A percentile compares a stretch with the other conserved stretches of the same genome.
Evolutionary conservation across 2,888 invertebrate species (phyloP).

Genomic region (Tetropium fuscum): DNA sequence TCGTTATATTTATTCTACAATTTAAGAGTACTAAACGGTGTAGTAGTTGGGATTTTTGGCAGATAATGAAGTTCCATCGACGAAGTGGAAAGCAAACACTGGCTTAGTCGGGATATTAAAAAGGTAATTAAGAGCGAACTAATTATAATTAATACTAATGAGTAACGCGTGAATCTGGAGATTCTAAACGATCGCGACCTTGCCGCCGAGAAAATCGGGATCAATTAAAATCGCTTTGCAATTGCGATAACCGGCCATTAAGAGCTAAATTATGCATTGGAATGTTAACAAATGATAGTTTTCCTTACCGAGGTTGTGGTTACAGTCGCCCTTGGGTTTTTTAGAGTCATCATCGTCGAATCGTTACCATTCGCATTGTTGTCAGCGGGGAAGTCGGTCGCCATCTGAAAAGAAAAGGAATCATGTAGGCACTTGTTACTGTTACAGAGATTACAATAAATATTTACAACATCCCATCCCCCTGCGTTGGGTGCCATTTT

Average conservation of each 20-base stretch:
- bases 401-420: slow-evolving; percentile 58
- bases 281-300: slow-evolving; percentile 10
- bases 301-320: slow-evolving; percentile 60
- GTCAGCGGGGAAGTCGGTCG: slow-evolving; percentile 58
- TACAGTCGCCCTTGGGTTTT: slow-evolving; percentile 54
- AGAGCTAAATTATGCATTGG: slow-evolving; percentile 9
- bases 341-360: slow-evolving; percentile 53
- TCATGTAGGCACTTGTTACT: no score
- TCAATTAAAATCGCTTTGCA: slow-evolving; percentile 10
- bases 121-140: no score
- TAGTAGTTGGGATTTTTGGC: no score
- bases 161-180: no score
- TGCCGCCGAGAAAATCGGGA: slow-evolving; percentile 14
- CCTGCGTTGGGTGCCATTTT: no score
- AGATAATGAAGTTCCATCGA: background rate
- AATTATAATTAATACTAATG: no score
- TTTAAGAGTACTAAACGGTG: slow-evolving; percentile 13
- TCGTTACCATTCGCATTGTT: slow-evolving; percentile 60
- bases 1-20: slow-evolving; percentile 5
- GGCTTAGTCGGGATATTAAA: background rate
- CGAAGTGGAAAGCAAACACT: background rate
- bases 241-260: slow-evolving; percentile 8
- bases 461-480: no score
- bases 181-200: no score
- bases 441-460: no score